Conservation (phyloP, 2,797 vertebrate genomes). For the Pseudochromis fuscus region DNA sequence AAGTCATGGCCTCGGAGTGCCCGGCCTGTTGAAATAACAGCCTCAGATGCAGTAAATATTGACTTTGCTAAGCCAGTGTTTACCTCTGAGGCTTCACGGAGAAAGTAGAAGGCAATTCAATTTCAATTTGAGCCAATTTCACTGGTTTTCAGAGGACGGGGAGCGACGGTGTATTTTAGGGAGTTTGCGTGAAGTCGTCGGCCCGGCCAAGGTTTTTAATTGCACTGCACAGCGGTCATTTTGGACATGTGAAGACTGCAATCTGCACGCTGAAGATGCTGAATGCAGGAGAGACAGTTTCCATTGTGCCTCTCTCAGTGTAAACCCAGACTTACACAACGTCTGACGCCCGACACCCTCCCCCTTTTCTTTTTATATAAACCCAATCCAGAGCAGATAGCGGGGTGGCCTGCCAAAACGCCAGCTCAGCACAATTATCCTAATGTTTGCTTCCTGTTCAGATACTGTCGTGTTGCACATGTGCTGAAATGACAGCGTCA, state of each 20-base stretch:
- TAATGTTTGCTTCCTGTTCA: conserved; percentile 45
- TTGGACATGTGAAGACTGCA: conserved; percentile 34
- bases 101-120: conserved; percentile 51
- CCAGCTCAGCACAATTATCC: conserved; percentile 60
- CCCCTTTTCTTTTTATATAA: conserved; percentile 42
- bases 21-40: conserved; percentile 72
- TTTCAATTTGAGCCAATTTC: conserved; percentile 59
- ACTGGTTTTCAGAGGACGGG: conserved; percentile 24
- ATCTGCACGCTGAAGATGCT: conserved; percentile 22
- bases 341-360: conserved; percentile 46
- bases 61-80: conserved; percentile 78
- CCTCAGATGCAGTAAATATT: conserved; percentile 81
- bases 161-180: conserved; percentile 39
- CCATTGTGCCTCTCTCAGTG: conserved; percentile 55
- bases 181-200: conserved; percentile 53
- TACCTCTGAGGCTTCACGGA: conserved; percentile 59
- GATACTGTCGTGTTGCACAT: conserved; percentile 29
- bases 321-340: conserved; percentile 64
- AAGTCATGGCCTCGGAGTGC: conserved; percentile 41
- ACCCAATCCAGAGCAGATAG: conserved; percentile 63
- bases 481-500: conserved; percentile 9
- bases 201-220: conserved; percentile 44
- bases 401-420: conserved; percentile 50
- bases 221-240: conserved; percentile 27
- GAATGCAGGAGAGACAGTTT: conserved; percentile 44